Evolutionary conservation across 2,888 invertebrate species (phyloP), one percentile per base, ranked within the genome.

Genomic region (Ormyrus nitidulus): DNA sequence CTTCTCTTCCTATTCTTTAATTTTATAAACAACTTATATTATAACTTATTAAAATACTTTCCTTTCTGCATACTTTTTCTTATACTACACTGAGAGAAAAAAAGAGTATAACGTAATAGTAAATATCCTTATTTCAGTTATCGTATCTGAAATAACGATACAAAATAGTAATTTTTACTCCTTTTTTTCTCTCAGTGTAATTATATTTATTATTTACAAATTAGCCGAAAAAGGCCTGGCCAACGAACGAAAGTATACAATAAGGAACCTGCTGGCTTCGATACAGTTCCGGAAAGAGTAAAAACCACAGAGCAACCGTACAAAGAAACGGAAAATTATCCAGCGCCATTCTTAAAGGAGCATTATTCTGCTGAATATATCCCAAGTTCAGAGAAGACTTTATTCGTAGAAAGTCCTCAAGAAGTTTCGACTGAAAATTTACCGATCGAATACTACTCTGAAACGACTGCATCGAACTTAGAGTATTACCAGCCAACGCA

Each of bases 401-500:
- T 65, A 0, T 0, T n/a, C 2, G 46, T 74, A 6, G 76, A 81
- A 0, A 66, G 49, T 51, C n/a, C 61, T 59, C 80, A 54, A 49
- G 82, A 80, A 53, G 19, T 19, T 11, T 49, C 76, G 8, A 82
- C 82, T 0, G 83, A 84, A 69, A 81, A 61, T 44, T 64, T 84
- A n/a, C 82, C 83, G 34, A 65, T 80, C 19, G 84, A 84, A 8
- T 81, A 74, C 58, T 84, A 83, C 44, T 56, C 81, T 7, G 85
- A 83, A 51, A 77, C 81, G 1, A 82, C 83, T 9, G 69, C 83
- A 34, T 81, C 81, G 6, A 83, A 82, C 49, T 79, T 82, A 8
- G 85, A 82, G 62, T 86, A 85, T 59, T 84, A 83, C 72, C 81
- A 85, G 51, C 83, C 84, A 6, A 80, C 84, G 49, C 77, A 82